Evolutionary conservation across 2,888 invertebrate genomes (phyloP).

Genomic region (Liopterus haemorrhoidalis): DNA sequence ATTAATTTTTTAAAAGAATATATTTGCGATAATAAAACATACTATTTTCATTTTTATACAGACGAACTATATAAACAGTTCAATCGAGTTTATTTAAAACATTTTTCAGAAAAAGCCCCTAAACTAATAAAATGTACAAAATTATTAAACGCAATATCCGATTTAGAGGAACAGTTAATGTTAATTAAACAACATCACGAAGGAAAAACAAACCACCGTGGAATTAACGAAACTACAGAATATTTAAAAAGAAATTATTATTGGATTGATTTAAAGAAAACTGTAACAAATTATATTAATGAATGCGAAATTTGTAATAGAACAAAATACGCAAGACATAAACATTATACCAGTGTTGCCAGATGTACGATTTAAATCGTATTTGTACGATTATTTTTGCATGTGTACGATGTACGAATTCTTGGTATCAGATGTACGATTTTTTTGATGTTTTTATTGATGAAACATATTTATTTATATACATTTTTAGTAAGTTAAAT

Average conservation of each 20-base stretch:
- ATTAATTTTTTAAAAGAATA: slow-evolving; percentile 8
- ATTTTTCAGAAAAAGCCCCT: slow-evolving; percentile 5
- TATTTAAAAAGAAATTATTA: slow-evolving; percentile 10
- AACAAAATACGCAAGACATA: slow-evolving; percentile 22
- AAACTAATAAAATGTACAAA: slow-evolving; percentile 7
- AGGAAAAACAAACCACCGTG: slow-evolving; percentile 18
- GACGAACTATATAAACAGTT: slow-evolving; percentile 3
- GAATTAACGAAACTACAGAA: slow-evolving; percentile 4
- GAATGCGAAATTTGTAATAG: slow-evolving; percentile 17
- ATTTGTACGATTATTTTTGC: too few relatives aligned
- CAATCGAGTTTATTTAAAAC: slow-evolving; percentile 5
- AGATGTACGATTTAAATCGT: too few relatives aligned
- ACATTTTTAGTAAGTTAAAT: too few relatives aligned
- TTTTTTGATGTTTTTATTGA: too few relatives aligned
- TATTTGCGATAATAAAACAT: background rate
- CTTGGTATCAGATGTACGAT: too few relatives aligned
- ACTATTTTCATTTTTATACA: slow-evolving; percentile 7
- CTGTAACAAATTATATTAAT: slow-evolving; percentile 10
- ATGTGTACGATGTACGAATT: too few relatives aligned
- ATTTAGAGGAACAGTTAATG: slow-evolving; percentile 7
- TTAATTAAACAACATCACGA: slow-evolving; percentile 9
- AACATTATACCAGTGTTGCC: too few relatives aligned
- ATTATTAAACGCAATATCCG: slow-evolving; percentile 4
- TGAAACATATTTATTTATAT: too few relatives aligned
- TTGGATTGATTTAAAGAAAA: slow-evolving; percentile 6